Percentiles rank a stretch among this genome's conserved stretches.
These are phyloP conservation scores for Mystacides longicornis DNA, from an alignment of 2,888 invertebrate species.

Conservation along the genomic window DNA sequence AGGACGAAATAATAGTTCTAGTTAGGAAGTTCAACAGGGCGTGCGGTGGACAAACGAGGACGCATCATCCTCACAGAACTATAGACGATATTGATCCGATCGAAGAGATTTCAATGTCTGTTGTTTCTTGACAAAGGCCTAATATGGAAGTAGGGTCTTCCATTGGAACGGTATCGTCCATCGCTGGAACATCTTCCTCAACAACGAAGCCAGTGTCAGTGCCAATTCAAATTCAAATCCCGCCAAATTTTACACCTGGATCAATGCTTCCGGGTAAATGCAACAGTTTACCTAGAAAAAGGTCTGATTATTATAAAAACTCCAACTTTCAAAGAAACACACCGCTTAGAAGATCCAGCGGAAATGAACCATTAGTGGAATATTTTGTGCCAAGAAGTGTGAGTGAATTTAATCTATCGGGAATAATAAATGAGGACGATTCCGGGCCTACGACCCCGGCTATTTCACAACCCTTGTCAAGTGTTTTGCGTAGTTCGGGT, in stretches of 20 bases:
- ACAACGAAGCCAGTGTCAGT: conserved; percentile 19
- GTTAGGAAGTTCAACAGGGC: conserved; percentile 36
- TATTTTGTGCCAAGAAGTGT: conserved; percentile 80
- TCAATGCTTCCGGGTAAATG: conserved; percentile 40
- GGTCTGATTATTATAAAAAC: conserved; percentile 34
- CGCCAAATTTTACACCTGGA: conserved; percentile 23
- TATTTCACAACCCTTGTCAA: conserved; percentile 33
- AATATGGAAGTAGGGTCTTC: conserved; percentile 31
- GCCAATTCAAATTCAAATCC: conserved; percentile 24
- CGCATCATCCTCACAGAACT: conserved; percentile 32
- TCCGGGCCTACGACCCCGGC: conserved; percentile 40
- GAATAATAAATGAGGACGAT: conserved; percentile 52
- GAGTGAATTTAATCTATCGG: conserved; percentile 73
- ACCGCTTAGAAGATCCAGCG: conserved; percentile 56
- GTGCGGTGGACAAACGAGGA: conserved; percentile 27
- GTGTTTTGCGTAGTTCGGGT: conserved; percentile 27
- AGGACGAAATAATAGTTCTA: conserved; percentile 60
- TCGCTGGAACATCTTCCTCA: conserved; percentile 18
- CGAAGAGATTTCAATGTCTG: conserved; percentile 47
- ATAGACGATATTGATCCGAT: conserved; percentile 45
- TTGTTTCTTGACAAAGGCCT: conserved; percentile 52
- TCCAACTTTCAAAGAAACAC: conserved; percentile 58
- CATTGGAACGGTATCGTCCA: conserved; percentile 19
- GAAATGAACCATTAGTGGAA: conserved; percentile 61
- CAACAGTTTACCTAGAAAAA: conserved; percentile 50